Evolutionary conservation across 1,140 invertebrate genomes (phyloP).

Genomic region (Pararge aegeria): DNA sequence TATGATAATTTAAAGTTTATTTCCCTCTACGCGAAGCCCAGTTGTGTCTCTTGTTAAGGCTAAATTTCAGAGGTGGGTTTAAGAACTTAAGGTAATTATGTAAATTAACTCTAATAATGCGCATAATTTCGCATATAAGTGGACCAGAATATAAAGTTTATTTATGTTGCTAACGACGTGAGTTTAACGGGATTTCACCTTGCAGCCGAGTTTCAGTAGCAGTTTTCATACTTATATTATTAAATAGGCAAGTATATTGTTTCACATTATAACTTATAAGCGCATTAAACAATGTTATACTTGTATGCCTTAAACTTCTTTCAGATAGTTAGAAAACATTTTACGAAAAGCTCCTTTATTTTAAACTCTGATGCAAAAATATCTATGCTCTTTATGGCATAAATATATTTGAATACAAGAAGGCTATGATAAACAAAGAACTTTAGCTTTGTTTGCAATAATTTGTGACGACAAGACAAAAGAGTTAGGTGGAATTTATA

Average conservation of each 20-base stretch:
- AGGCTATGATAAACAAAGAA: too few species aligned
- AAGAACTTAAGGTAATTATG: conserved; percentile 46
- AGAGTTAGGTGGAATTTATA: too few species aligned
- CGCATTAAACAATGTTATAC: conserved; percentile 4
- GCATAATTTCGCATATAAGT: conserved; percentile 46
- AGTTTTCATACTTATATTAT: conserved; percentile 1
- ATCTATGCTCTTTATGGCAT: too few species aligned
- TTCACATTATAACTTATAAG: conserved; percentile 8
- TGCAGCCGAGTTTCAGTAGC: conserved; percentile 3
- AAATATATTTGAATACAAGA: too few species aligned
- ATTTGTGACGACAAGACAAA: too few species aligned
- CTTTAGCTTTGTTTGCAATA: too few species aligned
- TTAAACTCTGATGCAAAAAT: too few species aligned
- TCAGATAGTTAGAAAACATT: too few species aligned
- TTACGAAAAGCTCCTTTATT: too few species aligned
- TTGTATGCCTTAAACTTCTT: too few species aligned
- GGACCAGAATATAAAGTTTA: conserved; percentile 38
- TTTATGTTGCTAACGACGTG: conserved; percentile 36
- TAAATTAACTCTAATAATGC: conserved; percentile 45
- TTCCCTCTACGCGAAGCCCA: background rate
- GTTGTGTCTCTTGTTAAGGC: conserved; percentile 22
- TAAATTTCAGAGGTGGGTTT: conserved; percentile 39
- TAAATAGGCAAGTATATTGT: background rate
- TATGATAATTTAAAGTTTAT: background rate
- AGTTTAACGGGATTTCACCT: conserved; percentile 21